phyloP scores from a whole-genome alignment of 2,888 invertebrate species.

The Nemurella pictetii region DNA sequence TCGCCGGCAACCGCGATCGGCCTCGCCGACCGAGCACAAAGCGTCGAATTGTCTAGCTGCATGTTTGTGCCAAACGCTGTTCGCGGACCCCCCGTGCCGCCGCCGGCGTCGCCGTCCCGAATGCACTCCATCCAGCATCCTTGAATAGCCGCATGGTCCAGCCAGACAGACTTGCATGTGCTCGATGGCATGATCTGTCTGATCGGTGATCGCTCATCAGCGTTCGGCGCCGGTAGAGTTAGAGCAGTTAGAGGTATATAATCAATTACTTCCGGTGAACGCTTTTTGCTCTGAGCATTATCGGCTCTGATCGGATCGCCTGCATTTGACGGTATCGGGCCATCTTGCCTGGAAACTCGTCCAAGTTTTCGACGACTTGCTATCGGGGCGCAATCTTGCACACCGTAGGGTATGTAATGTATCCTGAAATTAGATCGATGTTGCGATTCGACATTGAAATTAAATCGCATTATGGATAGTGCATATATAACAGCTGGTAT shows the following conservation, averaged over 20 bases:
- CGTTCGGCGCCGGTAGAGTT: neutral
- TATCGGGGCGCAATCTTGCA: neutral
- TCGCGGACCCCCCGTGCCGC: neutral
- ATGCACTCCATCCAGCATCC: neutral
- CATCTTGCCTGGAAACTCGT: neutral
- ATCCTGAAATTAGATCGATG: neutral
- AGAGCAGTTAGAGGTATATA: neutral
- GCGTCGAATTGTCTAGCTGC: neutral
- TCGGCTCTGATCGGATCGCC: neutral
- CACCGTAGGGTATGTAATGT: neutral
- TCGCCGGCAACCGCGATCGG: neutral
- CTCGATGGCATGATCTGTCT: too few relatives aligned
- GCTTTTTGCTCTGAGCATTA: neutral
- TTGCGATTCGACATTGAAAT: too few relatives aligned
- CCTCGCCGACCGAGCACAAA: neutral
- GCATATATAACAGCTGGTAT: too few relatives aligned
- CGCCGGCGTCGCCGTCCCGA: neutral
- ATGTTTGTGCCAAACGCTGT: neutral
- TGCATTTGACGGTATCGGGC: neutral
- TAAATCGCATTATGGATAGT: too few relatives aligned
- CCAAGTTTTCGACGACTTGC: neutral
- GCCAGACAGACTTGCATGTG: neutral
- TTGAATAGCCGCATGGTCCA: neutral
- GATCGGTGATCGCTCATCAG: neutral
- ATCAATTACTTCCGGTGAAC: neutral